A percentile compares a stretch with the other conserved stretches of the same genome.
phyloP scores from a whole-genome alignment of 2,888 invertebrate species.

The Metacarcinus magister region DNA sequence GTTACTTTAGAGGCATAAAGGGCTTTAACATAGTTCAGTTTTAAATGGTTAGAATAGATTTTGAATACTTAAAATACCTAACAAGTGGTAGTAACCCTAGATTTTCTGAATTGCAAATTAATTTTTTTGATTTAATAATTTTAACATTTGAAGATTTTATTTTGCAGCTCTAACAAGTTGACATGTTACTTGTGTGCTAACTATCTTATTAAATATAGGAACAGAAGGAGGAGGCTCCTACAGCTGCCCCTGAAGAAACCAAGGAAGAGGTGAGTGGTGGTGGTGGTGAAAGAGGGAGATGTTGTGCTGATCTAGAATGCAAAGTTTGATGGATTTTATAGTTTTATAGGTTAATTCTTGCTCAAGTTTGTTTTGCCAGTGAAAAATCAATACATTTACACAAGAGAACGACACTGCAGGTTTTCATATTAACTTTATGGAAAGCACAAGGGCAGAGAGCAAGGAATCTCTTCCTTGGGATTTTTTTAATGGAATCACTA shows the following conservation, averaged over 20 bases:
- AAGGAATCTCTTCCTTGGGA: too few species aligned
- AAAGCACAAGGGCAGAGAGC: too few species aligned
- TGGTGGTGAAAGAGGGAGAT: not conserved
- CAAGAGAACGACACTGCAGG: not conserved
- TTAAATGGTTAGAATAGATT: not conserved
- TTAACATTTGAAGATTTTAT: not conserved
- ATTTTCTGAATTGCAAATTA: not conserved
- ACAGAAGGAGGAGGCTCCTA: constrained; percentile 74
- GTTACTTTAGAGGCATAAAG: constrained; percentile 50
- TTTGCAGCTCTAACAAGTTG: not conserved
- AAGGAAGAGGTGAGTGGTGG: constrained; percentile 68
- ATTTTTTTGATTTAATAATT: not conserved
- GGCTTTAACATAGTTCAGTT: constrained; percentile 60
- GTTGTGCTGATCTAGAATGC: not conserved
- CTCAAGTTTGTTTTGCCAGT: not conserved
- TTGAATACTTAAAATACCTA: not conserved
- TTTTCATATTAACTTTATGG: too few species aligned
- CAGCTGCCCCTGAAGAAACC: constrained; percentile 63
- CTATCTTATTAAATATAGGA: constrained; percentile 66
- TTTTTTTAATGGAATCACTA: too few species aligned
- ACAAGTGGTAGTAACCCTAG: not conserved
- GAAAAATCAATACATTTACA: not conserved
- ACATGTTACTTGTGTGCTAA: constrained; percentile 50
- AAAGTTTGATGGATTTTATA: not conserved
- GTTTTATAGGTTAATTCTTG: not conserved